These are phyloP conservation scores for Saguinus imperator DNA, from an alignment of 2,113 vertebrate species.

Conservation along the genomic window DNA sequence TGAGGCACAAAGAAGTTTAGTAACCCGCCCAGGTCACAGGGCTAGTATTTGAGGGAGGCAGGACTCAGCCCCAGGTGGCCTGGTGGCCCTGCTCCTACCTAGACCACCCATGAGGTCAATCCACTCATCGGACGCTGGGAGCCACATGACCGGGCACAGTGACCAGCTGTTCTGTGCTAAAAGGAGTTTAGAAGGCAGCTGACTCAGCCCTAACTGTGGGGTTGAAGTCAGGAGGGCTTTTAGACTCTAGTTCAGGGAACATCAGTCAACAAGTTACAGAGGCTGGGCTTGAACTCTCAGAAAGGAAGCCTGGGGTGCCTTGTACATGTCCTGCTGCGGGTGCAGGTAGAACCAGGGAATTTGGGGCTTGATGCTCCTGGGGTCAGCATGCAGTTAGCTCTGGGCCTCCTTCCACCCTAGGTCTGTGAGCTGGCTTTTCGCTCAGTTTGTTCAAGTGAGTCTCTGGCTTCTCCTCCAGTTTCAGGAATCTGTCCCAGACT, in stretches of 20 bases:
- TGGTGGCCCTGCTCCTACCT: neutral
- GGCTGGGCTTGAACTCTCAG: neutral
- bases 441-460: neutral
- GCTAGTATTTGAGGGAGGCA: neutral
- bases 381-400: too few relatives aligned
- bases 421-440: neutral
- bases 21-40: accelerated
- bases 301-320: neutral
- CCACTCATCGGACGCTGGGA: neutral
- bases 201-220: accelerated
- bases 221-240: neutral
- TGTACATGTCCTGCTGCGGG: accelerated
- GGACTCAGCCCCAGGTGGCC: neutral
- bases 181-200: neutral
- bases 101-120: neutral
- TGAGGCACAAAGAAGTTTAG: neutral
- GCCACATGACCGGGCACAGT: accelerated
- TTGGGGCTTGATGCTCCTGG: accelerated
- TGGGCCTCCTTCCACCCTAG: accelerated
- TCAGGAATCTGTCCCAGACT: neutral
- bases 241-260: neutral
- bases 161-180: neutral
- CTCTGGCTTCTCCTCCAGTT: neutral
- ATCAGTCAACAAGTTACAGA: accelerated
- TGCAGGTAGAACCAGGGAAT: neutral